A percentile compares a stretch with the other conserved stretches of the same genome.
These are phyloP conservation scores for Cyclura pinguis DNA, from an alignment of 2,797 vertebrate species.

Conservation along the genomic window DNA sequence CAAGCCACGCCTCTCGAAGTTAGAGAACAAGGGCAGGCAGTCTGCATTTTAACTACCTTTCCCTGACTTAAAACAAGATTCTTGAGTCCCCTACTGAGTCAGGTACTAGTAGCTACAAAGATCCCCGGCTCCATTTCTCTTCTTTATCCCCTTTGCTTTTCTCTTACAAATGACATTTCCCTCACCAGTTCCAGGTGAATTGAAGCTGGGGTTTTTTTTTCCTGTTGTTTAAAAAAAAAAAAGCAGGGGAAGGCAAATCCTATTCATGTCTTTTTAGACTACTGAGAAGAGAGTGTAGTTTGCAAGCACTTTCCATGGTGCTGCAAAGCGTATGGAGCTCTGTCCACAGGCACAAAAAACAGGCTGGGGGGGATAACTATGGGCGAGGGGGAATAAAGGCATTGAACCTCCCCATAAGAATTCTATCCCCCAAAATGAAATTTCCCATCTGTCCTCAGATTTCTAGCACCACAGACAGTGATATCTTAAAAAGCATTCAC, in stretches of 20 bases:
- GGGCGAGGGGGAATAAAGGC: too few relatives aligned
- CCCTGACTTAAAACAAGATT: conserved; percentile 78
- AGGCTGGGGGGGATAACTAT: too few relatives aligned
- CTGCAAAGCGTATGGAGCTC: neutral
- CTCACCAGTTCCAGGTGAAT: conserved; percentile 70
- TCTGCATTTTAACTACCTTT: conserved; percentile 82
- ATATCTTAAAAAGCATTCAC: too few relatives aligned
- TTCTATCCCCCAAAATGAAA: too few relatives aligned
- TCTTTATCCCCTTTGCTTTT: conserved; percentile 32
- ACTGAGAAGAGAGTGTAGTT: fast-evolving
- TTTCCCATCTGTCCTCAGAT: too few relatives aligned
- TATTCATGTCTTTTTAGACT: conserved; percentile 42
- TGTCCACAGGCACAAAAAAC: neutral
- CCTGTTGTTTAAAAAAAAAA: neutral
- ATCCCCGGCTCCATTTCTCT: conserved; percentile 60
- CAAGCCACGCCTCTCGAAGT: conserved; percentile 78
- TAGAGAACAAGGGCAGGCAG: conserved; percentile 74
- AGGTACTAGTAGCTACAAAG: conserved; percentile 79
- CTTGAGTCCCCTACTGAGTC: conserved; percentile 75
- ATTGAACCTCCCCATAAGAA: too few relatives aligned
- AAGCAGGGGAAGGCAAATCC: conserved; percentile 61
- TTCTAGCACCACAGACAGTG: too few relatives aligned
- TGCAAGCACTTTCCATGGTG: conserved; percentile 14
- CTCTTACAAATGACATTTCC: conserved; percentile 66
- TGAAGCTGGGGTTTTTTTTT: conserved; percentile 57